These are phyloP conservation scores for Melangyna quadrimaculata DNA, from an alignment of 2,888 invertebrate species.

Conservation along the genomic window DNA sequence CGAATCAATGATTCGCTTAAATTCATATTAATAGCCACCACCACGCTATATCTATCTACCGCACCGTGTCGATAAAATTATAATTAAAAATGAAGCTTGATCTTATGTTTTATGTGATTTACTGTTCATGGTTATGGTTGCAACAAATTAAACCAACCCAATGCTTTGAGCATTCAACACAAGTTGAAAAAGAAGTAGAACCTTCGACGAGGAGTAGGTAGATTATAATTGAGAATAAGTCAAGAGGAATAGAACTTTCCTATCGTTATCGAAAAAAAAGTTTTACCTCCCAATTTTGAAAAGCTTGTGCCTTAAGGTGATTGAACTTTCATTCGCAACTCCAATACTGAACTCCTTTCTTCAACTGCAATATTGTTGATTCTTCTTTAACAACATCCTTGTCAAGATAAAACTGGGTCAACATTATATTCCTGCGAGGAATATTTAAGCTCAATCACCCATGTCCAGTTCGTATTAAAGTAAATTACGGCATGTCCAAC, in stretches of 20 bases:
- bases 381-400: slow-evolving; percentile 17
- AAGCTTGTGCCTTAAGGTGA: slow-evolving; percentile 24
- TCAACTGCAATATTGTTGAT: neutral
- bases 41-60: neutral
- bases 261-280: slow-evolving; percentile 20
- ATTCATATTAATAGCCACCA: neutral
- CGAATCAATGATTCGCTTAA: slow-evolving; percentile 44
- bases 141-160: slow-evolving; percentile 22
- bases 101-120: slow-evolving; percentile 41
- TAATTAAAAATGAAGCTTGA: slow-evolving; percentile 19
- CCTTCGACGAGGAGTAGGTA: neutral
- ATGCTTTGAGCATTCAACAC: neutral
- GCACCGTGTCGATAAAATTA: neutral
- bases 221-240: slow-evolving; percentile 10
- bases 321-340: slow-evolving; percentile 20
- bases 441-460: neutral
- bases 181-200: neutral
- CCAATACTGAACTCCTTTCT: neutral
- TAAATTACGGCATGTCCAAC: slow-evolving; percentile 33
- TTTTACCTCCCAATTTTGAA: slow-evolving; percentile 4
- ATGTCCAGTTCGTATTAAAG: slow-evolving; percentile 4
- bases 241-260: slow-evolving; percentile 24
- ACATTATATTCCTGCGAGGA: slow-evolving; percentile 30
- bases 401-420: slow-evolving; percentile 27
- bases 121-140: slow-evolving; percentile 30